Percentiles rank a stretch among this genome's conserved stretches.
These are phyloP conservation scores for Austrofundulus limnaeus DNA, from an alignment of 2,113 vertebrate species.

Conservation along the genomic window DNA sequence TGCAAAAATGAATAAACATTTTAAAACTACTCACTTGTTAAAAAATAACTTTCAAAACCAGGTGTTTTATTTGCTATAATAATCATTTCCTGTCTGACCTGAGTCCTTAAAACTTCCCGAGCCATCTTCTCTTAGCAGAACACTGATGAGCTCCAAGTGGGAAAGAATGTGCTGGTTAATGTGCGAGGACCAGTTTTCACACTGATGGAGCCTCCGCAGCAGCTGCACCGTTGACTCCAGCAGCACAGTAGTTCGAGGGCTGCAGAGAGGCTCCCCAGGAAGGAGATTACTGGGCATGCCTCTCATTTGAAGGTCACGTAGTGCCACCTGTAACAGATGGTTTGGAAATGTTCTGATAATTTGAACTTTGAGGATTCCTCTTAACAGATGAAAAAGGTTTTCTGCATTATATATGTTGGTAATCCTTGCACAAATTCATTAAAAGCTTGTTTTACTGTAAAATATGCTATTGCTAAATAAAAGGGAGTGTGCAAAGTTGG, in stretches of 20 bases:
- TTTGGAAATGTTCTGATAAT: background rate
- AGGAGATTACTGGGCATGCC: slow-evolving; percentile 81
- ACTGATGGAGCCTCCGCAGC: slow-evolving; percentile 73
- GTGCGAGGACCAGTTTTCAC: slow-evolving; percentile 74
- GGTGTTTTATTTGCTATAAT: background rate
- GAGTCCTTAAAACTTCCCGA: slow-evolving; percentile 28
- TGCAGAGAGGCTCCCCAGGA: slow-evolving; percentile 81
- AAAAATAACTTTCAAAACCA: background rate
- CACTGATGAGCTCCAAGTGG: slow-evolving; percentile 78
- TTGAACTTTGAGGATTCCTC: background rate
- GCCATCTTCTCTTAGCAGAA: slow-evolving; percentile 73
- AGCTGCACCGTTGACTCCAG: slow-evolving; percentile 80
- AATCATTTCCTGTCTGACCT: slow-evolving; percentile 39
- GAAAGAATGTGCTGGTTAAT: slow-evolving; percentile 78
- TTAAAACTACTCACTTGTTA: background rate
- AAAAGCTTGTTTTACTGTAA: too few species aligned
- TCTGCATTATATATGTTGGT: too few species aligned
- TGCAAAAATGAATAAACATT: too few species aligned
- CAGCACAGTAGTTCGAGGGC: slow-evolving; percentile 76
- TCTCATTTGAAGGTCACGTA: slow-evolving; percentile 82
- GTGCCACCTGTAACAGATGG: slow-evolving; percentile 69
- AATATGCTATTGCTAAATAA: too few species aligned
- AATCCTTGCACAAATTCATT: too few species aligned
- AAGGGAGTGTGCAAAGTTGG: too few species aligned
- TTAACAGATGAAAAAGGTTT: background rate